Evolutionary conservation across 1,140 invertebrate genomes (phyloP), one percentile per base, ranked within the genome.

Genomic region (Coptotermes formosanus): DNA sequence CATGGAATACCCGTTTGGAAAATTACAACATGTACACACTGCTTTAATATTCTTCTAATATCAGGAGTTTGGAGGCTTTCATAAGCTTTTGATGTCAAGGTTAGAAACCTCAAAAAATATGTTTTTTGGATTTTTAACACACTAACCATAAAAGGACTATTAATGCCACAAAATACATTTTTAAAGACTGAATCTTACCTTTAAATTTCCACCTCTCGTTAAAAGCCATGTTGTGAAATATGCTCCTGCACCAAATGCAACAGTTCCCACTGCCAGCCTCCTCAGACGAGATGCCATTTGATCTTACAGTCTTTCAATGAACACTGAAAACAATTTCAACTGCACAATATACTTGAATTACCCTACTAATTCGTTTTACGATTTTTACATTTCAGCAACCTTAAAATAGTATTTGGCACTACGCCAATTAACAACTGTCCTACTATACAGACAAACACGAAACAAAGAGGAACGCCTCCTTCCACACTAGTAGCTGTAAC

Each of bases 181-280:
- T 55, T 55, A 19, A 55, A 83, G 9, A 25, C 30, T 23, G 21
- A n/a, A 82, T 2, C 86, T 83, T 86, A 89, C 89, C 87, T 86
- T 83, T 19, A 90, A 91, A 86, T 92, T 91, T 88, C 92, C 91
- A 14, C 91, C 91, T 19, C 90, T 89, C 11, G 93, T 88, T 8
- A 93, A 89, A 91, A 92, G 92, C 84, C 91, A 90, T 0, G 92
- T 91, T 0, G 92, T 91, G 12, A 93, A 48, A 81, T 91, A 91
- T 55, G 92, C 92, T 83, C 93, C 92, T 7, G 92, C 91, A 23
- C 91, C 91, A 48, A 91, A 91, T 21, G 92, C 91, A 69, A 91
- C 88, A 81, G 92, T 91, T 48, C 92, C 91, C 25, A 92, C 89
- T 38, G 92, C 89, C 86, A 93, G 88, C 90, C 89, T 91, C 69